These are phyloP conservation scores for Rhyacophila evoluta DNA, from an alignment of 2,888 invertebrate genomes.

Conservation along the genomic window DNA sequence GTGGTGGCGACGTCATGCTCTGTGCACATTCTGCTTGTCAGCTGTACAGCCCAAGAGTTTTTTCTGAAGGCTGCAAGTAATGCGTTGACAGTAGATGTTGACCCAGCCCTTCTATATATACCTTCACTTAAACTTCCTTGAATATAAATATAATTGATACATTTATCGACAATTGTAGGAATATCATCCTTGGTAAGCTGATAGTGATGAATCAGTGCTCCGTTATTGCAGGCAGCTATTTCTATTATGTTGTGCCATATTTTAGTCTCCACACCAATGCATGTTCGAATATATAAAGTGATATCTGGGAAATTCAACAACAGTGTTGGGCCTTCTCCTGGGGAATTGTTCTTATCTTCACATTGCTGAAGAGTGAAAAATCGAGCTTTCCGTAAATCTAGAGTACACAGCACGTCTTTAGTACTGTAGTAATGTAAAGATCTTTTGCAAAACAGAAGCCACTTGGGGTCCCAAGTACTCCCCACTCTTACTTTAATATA, in stretches of 20 bases:
- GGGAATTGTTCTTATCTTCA: slow-evolving; percentile 69
- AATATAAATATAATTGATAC: slow-evolving; percentile 88
- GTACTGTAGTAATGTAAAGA: slow-evolving; percentile 73
- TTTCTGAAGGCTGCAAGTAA: slow-evolving; percentile 81
- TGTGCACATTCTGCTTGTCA: slow-evolving; percentile 79
- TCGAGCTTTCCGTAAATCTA: slow-evolving; percentile 85
- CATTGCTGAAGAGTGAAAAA: slow-evolving; percentile 79
- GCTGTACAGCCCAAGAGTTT: slow-evolving; percentile 88
- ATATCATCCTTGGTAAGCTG: slow-evolving; percentile 90
- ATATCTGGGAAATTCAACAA: slow-evolving; percentile 77
- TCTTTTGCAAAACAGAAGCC: slow-evolving; percentile 80
- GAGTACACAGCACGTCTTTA: slow-evolving; percentile 69
- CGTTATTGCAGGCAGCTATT: slow-evolving; percentile 83
- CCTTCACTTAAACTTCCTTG: slow-evolving; percentile 86
- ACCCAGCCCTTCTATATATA: slow-evolving; percentile 88
- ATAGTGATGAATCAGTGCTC: slow-evolving; percentile 84
- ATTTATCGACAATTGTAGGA: slow-evolving; percentile 93
- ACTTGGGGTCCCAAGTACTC: slow-evolving; percentile 83
- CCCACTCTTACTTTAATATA: slow-evolving; percentile 79
- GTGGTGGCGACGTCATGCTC: slow-evolving; percentile 92
- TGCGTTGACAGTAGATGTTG: slow-evolving; percentile 78
- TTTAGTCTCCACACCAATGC: slow-evolving; percentile 77
- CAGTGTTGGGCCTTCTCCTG: slow-evolving; percentile 74
- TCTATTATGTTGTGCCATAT: slow-evolving; percentile 81
- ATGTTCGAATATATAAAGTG: slow-evolving; percentile 80